Conservation (phyloP, 2,113 vertebrate species). For the Tauraco erythrolophus region DNA sequence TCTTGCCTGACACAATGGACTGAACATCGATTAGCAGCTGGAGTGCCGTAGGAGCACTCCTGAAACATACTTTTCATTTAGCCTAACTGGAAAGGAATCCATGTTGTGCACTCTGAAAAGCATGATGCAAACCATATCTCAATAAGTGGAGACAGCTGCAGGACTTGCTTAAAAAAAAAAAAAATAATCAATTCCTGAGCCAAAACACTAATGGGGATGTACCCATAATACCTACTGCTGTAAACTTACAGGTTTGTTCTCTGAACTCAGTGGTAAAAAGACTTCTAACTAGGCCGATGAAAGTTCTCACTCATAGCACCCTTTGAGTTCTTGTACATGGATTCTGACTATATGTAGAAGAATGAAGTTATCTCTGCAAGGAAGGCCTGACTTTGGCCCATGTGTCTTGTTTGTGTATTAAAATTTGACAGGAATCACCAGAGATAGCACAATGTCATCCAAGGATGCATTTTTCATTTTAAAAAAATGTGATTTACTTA, state of each 20-base stretch:
- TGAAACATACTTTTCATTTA: not conserved
- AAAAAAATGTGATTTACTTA: not conserved
- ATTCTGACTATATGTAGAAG: not conserved
- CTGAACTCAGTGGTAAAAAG: not conserved
- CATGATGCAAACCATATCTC: not conserved
- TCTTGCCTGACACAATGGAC: not conserved
- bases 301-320: not conserved
- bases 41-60: not conserved
- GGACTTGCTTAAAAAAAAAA: not conserved
- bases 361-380: not conserved
- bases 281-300: not conserved
- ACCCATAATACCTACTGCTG: not conserved
- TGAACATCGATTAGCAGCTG: not conserved
- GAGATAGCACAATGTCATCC: not conserved
- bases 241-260: not conserved
- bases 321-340: not conserved
- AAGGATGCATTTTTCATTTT: not conserved
- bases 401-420: rapidly evolving
- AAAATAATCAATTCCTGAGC: not conserved
- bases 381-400: not conserved
- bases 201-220: not conserved
- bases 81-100: not conserved
- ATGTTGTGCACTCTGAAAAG: not conserved
- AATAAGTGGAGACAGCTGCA: not conserved
- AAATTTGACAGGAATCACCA: not conserved